These are phyloP conservation scores for Bovichtus diacanthus DNA, from an alignment of 2,797 vertebrate genomes.

Conservation along the genomic window DNA sequence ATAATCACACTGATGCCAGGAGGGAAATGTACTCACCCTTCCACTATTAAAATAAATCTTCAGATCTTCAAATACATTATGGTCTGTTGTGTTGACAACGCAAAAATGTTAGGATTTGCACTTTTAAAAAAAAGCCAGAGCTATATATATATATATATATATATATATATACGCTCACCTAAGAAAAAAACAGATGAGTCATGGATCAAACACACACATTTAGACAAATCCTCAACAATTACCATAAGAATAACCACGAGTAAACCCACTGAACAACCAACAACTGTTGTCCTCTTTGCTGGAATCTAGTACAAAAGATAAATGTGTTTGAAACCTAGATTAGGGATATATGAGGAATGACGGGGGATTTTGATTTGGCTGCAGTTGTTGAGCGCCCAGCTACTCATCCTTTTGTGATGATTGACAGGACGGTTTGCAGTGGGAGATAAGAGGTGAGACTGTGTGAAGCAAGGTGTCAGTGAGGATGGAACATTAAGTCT, in stretches of 20 bases:
- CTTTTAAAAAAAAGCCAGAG: background rate
- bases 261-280: slow-evolving; percentile 27
- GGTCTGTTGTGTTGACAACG: no score
- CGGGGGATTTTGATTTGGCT: slow-evolving; percentile 25
- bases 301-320: slow-evolving; percentile 14
- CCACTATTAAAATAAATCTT: slow-evolving; percentile 2
- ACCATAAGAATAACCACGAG: slow-evolving; percentile 15
- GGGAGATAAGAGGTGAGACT: slow-evolving; percentile 62
- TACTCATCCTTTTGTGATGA: slow-evolving; percentile 40
- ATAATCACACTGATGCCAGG: background rate
- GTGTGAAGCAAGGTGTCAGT: slow-evolving; percentile 68
- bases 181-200: slow-evolving; percentile 17
- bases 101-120: background rate
- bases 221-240: slow-evolving; percentile 24
- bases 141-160: background rate
- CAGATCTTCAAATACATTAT: background rate
- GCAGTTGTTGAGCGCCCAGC: slow-evolving; percentile 1
- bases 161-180: background rate
- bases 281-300: slow-evolving; percentile 19
- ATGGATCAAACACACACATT: slow-evolving; percentile 23
- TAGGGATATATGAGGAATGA: slow-evolving; percentile 6
- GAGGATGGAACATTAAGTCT: slow-evolving; percentile 57
- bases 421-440: slow-evolving; percentile 55
- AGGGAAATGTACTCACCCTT: background rate
- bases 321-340: slow-evolving; percentile 9